A percentile compares a stretch with the other conserved stretches of the same genome.
Conservation (phyloP, 2,113 vertebrate genomes). For the Brachionichthys hirsutus region DNA sequence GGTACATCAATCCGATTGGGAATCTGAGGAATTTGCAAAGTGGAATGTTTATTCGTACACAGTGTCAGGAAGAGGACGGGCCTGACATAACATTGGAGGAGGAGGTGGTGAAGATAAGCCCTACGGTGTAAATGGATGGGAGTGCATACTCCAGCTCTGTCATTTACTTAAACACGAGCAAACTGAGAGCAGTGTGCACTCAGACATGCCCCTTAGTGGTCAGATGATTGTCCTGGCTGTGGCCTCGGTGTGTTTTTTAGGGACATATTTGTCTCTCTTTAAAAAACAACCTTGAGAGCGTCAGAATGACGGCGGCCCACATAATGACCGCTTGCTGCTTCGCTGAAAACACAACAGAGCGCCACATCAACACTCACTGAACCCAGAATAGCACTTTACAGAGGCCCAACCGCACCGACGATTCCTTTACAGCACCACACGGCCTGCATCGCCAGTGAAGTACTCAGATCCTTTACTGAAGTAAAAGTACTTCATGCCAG, state of each 20-base stretch:
- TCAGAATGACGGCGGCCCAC: conserved; percentile 54
- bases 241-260: conserved; percentile 30
- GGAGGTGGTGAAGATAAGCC: conserved; percentile 31
- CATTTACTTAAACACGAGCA: conserved; percentile 14
- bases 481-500: background rate
- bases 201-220: conserved; percentile 48
- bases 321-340: conserved; percentile 52
- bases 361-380: conserved; percentile 56
- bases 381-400: conserved; percentile 57
- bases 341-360: conserved; percentile 30
- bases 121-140: conserved; percentile 8
- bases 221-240: conserved; percentile 45
- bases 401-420: conserved; percentile 37
- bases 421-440: conserved; percentile 20
- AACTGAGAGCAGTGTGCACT: conserved; percentile 17
- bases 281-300: conserved; percentile 36
- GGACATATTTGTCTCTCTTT: conserved; percentile 38
- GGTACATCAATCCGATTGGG: conserved; percentile 22
- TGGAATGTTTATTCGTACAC: conserved; percentile 51
- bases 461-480: background rate
- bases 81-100: conserved; percentile 52
- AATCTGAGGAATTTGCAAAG: conserved; percentile 62
- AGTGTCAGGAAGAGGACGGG: conserved; percentile 59
- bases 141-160: background rate
- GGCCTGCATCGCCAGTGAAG: background rate